Evolutionary conservation across 92 coral and sea anemone genomes (phyloP), one percentile per base, ranked within the genome.

Genomic region (Epizoanthus illoricatus): DNA sequence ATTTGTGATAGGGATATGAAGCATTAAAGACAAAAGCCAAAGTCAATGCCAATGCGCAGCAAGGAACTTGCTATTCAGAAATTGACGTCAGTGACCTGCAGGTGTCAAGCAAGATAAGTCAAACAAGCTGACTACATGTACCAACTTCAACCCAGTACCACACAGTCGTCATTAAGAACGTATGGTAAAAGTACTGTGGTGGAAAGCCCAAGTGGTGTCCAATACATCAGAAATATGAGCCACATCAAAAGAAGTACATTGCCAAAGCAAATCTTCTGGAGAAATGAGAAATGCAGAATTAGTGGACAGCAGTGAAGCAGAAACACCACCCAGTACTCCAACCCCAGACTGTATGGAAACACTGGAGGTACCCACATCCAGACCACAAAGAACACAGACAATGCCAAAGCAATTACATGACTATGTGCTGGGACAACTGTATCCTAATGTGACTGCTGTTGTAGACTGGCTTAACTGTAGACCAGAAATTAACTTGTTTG

Each of bases 41-140:
- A 67, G 86, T 65, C 23, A 75, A 87, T 23, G 84, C 87, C 16
- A 81, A 87, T 49, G 67, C 68, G 24, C 36, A 78, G 70, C 74
- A 79, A 41, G 71, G 74, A 52, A 75, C 74, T 18, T 23, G 24
- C 7, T 72, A 71, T 9, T 84, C 65, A 9, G 67, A 71, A 40
- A 74, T 88, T 40, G 62, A 80, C 63, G 59, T 80, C 16, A 88
- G 88, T 56, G 88, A 88, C 43, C 88, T 28, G 36, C 36, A 71
- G 23, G 90, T 87, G 21, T 28, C 33, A 28, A 28, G 33, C 33
- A 28, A 28, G 33, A 28, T 1, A 28, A 28, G 33, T 28, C 33
- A 28, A 28, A 28, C 33, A 28, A 28, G 33, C 33, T 28, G 33
- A 28, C n/a, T n/a, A n/a, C n/a, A n/a, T n/a, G 33, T 1, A 28